A percentile compares a stretch with the other conserved stretches of the same genome.
These are phyloP conservation scores for Sebastes matsubarae DNA, from an alignment of 2,797 vertebrate genomes.

Conservation along the genomic window DNA sequence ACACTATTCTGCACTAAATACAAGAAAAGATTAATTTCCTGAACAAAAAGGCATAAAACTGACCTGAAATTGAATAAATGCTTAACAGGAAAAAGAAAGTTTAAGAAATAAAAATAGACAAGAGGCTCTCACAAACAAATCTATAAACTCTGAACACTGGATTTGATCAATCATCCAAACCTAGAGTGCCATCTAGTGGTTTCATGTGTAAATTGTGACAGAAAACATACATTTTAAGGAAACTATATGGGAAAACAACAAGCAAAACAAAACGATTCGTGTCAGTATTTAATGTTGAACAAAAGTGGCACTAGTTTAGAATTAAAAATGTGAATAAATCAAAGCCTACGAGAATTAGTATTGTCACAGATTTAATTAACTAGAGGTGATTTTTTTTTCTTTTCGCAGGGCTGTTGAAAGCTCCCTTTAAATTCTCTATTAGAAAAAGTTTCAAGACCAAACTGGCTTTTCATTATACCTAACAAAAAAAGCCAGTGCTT, in stretches of 20 bases:
- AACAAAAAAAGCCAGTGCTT: neutral
- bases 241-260: neutral
- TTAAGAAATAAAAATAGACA: neutral
- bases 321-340: neutral
- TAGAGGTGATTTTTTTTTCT: too few species aligned
- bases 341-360: neutral
- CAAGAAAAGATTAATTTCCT: neutral
- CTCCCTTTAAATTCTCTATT: neutral
- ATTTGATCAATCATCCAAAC: neutral
- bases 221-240: neutral
- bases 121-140: neutral
- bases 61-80: neutral
- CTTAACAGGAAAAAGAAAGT: neutral
- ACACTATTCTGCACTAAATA: neutral
- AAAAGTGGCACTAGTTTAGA: neutral
- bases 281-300: neutral
- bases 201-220: neutral
- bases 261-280: neutral
- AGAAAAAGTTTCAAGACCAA: neutral
- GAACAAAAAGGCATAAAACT: neutral
- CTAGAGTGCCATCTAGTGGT: constrained; percentile 55
- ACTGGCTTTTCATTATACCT: neutral
- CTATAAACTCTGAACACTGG: neutral
- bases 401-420: too few species aligned
- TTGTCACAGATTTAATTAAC: too few species aligned